Evolutionary conservation across 2,888 invertebrate genomes (phyloP).

Genomic region (Idaea aversata): DNA sequence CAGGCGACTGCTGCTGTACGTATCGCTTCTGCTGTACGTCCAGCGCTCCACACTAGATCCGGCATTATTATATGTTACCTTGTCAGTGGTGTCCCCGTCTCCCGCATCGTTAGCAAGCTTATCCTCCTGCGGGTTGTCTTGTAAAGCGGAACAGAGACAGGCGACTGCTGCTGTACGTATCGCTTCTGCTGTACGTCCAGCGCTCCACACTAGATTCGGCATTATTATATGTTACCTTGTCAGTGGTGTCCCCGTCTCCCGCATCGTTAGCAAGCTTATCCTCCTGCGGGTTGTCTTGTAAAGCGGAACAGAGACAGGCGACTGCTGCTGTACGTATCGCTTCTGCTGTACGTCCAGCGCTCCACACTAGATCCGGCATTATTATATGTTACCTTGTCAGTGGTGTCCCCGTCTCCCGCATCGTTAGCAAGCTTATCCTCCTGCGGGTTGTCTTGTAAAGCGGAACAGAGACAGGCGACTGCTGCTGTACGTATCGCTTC

Average conservation of each 20-base stretch:
- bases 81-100: slow-evolving; percentile 50
- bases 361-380: slow-evolving; percentile 88
- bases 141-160: slow-evolving; percentile 84
- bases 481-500: slow-evolving; percentile 89
- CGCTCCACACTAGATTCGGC: slow-evolving; percentile 88
- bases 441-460: slow-evolving; percentile 72
- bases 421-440: slow-evolving; percentile 19
- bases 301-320: slow-evolving; percentile 84
- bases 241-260: slow-evolving; percentile 51
- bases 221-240: slow-evolving; percentile 75
- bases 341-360: slow-evolving; percentile 87
- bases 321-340: slow-evolving; percentile 88
- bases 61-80: slow-evolving; percentile 81
- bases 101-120: slow-evolving; percentile 29
- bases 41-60: slow-evolving; percentile 89
- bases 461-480: slow-evolving; percentile 85
- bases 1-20: slow-evolving; percentile 88
- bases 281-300: slow-evolving; percentile 65
- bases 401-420: slow-evolving; percentile 51
- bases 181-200: slow-evolving; percentile 88
- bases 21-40: slow-evolving; percentile 87
- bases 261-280: slow-evolving; percentile 21
- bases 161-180: slow-evolving; percentile 87
- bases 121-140: slow-evolving; percentile 52
- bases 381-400: slow-evolving; percentile 70